Percentiles rank a stretch among this genome's conserved stretches.
Evolutionary conservation across 2,888 invertebrate genomes (phyloP).

Genomic region (Melanostoma scalare): DNA sequence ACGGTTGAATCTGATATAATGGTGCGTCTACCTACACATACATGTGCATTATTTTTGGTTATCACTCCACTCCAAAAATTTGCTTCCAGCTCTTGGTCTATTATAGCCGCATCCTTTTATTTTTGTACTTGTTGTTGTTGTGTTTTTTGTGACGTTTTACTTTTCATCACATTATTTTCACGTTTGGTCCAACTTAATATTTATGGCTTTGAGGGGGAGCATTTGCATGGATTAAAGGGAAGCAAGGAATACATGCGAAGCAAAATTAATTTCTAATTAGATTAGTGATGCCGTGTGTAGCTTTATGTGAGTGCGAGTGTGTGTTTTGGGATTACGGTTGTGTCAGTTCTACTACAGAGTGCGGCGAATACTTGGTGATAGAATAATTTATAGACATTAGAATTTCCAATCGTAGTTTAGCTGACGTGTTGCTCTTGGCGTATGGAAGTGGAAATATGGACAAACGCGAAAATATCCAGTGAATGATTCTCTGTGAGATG

Average conservation of each 20-base stretch:
- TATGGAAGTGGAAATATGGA: not conserved
- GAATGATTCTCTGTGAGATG: conserved; percentile 54
- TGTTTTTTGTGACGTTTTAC: conserved; percentile 32
- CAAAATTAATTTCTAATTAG: conserved; percentile 73
- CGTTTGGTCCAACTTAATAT: conserved; percentile 65
- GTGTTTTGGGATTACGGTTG: conserved; percentile 4
- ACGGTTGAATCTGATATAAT: too few relatives aligned
- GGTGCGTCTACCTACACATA: too few relatives aligned
- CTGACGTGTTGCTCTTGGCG: conserved; percentile 24
- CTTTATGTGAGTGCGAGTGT: too few relatives aligned
- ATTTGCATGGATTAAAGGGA: conserved; percentile 29
- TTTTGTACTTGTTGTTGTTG: too few relatives aligned
- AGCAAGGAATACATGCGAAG: conserved; percentile 23
- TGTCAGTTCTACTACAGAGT: not conserved
- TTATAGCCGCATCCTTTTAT: conserved; percentile 27
- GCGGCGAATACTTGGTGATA: conserved; percentile 39
- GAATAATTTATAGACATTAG: conserved; percentile 65
- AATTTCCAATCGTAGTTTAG: conserved; percentile 28
- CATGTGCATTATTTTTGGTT: too few relatives aligned
- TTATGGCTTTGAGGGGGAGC: conserved; percentile 60
- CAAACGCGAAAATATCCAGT: conserved; percentile 32
- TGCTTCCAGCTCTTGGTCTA: too few relatives aligned
- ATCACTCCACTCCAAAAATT: too few relatives aligned
- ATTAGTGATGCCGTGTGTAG: conserved; percentile 43
- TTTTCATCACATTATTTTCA: conserved; percentile 71